Evolutionary conservation across 1,140 invertebrate genomes (phyloP).

Genomic region (Hormaphis cornu): DNA sequence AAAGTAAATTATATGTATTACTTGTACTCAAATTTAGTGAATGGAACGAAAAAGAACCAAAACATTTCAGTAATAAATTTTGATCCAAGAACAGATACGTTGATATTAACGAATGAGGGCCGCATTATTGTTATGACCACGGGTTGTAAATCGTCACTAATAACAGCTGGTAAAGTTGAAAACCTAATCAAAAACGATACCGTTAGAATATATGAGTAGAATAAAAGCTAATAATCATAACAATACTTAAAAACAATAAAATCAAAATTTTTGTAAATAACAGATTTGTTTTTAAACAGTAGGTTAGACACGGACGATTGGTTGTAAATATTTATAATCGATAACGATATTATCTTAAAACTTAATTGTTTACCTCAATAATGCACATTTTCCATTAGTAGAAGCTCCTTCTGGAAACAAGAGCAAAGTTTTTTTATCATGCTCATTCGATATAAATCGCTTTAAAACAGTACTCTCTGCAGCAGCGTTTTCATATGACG

Average conservation of each 20-base stretch:
- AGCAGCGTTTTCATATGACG: neutral
- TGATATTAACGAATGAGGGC: slow-evolving; percentile 39
- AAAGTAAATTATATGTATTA: slow-evolving; percentile 36
- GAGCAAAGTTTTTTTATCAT: slow-evolving; percentile 40
- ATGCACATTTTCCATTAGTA: slow-evolving; percentile 46
- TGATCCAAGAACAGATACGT: slow-evolving; percentile 41
- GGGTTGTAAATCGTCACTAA: slow-evolving; percentile 38
- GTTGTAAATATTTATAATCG: too few species aligned
- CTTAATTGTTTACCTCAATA: slow-evolving; percentile 43
- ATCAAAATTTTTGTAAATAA: neutral
- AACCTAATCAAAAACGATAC: too few species aligned
- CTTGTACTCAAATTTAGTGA: slow-evolving; percentile 45
- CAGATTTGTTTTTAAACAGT: too few species aligned
- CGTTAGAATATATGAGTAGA: too few species aligned
- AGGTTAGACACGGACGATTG: neutral
- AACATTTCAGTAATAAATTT: slow-evolving; percentile 45
- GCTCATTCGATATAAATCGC: neutral
- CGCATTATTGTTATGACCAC: slow-evolving; percentile 38
- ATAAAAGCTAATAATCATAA: too few species aligned
- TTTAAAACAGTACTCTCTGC: neutral
- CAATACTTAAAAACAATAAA: neutral
- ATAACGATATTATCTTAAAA: too few species aligned
- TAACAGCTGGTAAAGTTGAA: slow-evolving; percentile 38
- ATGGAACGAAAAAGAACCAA: slow-evolving; percentile 47
- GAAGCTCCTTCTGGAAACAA: slow-evolving; percentile 47